phyloP scores from a whole-genome alignment of 2,797 vertebrate genomes.

The Hypotaenidia philippensis region DNA sequence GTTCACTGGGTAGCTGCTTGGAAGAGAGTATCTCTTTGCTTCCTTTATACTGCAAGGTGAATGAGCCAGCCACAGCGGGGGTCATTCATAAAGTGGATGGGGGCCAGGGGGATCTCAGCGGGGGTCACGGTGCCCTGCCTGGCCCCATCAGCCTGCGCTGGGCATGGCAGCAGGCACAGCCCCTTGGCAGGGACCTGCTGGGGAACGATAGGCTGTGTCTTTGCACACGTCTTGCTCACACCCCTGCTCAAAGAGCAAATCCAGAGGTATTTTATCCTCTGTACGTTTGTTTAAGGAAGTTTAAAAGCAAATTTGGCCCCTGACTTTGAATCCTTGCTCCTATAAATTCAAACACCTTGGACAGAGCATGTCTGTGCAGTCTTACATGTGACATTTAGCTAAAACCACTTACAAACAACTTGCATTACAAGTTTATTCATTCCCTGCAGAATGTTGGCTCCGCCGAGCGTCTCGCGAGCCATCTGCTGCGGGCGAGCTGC shows the following conservation, averaged over 20 bases:
- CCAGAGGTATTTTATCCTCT: constrained; percentile 56
- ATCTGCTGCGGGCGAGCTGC: constrained; percentile 80
- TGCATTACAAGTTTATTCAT: constrained; percentile 75
- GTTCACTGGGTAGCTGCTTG: not conserved
- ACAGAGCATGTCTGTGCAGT: constrained; percentile 72
- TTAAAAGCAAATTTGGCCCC: constrained; percentile 87
- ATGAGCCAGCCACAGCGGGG: not conserved
- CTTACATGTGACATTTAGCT: constrained; percentile 77
- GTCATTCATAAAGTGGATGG: not conserved
- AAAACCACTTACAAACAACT: constrained; percentile 74
- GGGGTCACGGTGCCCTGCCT: not conserved
- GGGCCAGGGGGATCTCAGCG: not conserved
- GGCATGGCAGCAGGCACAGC: not conserved
- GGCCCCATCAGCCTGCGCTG: not conserved
- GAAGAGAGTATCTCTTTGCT: not conserved
- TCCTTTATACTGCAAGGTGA: not conserved
- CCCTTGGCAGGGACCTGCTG: not conserved
- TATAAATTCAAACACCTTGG: constrained; percentile 80
- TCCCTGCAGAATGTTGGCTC: constrained; percentile 80
- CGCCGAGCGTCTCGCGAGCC: constrained; percentile 60
- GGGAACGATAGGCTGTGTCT: not conserved
- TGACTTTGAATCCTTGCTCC: constrained; percentile 74
- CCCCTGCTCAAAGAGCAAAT: constrained; percentile 3
- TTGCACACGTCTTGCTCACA: not conserved
- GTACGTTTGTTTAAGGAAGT: constrained; percentile 69